phyloP scores from a whole-genome alignment of 2,888 invertebrate genomes.

The Pachymerium ferrugineum region DNA sequence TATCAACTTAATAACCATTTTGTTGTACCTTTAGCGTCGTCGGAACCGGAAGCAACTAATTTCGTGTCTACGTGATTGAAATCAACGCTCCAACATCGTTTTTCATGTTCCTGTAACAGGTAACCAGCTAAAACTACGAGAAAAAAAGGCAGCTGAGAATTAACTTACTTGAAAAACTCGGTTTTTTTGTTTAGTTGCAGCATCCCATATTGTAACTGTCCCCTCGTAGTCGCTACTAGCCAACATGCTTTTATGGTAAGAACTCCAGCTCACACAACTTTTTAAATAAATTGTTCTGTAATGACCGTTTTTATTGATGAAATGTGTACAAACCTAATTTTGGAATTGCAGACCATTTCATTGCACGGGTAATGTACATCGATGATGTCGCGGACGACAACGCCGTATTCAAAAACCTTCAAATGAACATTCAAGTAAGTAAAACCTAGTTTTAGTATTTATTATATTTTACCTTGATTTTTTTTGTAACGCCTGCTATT shows the following conservation, averaged over 20 bases:
- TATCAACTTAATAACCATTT: not conserved
- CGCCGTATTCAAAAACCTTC: conserved; percentile 70
- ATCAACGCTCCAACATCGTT: conserved; percentile 92
- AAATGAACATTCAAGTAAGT: not conserved
- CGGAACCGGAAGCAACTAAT: conserved; percentile 83
- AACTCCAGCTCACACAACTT: conserved; percentile 90
- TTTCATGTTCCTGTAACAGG: conserved; percentile 77
- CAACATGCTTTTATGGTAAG: conserved; percentile 77
- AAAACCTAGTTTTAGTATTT: not conserved
- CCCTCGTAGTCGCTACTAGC: conserved; percentile 94
- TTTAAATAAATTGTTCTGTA: not conserved
- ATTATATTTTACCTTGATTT: conserved; percentile 65
- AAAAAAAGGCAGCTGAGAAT: not conserved
- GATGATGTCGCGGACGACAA: conserved; percentile 75
- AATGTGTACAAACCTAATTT: conserved; percentile 58
- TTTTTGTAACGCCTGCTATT: conserved; percentile 89
- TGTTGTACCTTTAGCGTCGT: conserved; percentile 66
- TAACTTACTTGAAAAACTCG: conserved; percentile 39
- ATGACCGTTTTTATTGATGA: not conserved
- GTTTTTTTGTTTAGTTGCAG: conserved; percentile 61
- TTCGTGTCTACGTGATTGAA: conserved; percentile 87
- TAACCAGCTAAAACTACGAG: too few relatives aligned
- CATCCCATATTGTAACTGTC: conserved; percentile 89
- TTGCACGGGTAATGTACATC: conserved; percentile 87
- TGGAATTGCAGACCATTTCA: conserved; percentile 86